phyloP scores from a whole-genome alignment of 2,888 invertebrate species.

The Diogma glabrata region DNA sequence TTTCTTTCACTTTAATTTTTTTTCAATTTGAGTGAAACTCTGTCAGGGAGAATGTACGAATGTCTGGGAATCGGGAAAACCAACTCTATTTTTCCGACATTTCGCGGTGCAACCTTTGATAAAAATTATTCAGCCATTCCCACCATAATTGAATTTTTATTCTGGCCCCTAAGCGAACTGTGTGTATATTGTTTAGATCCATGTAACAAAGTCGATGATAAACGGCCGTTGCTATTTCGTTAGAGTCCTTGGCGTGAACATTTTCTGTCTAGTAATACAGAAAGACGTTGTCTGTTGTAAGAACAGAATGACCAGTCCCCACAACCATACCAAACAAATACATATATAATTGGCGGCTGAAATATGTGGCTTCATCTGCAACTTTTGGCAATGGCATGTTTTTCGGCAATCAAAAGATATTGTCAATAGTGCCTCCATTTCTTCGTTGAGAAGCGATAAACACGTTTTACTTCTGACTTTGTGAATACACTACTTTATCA shows the following conservation, averaged over 20 bases:
- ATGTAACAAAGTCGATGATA: not conserved
- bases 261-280: not conserved
- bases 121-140: not conserved
- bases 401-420: conserved; percentile 1
- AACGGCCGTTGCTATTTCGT: not conserved
- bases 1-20: too few relatives aligned
- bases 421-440: not conserved
- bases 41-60: too few relatives aligned
- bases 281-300: not conserved
- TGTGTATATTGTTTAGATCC: not conserved
- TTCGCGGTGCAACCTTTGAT: too few relatives aligned
- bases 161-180: not conserved
- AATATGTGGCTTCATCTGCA: not conserved
- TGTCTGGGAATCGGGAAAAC: too few relatives aligned
- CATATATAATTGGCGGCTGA: not conserved
- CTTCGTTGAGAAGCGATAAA: too few relatives aligned
- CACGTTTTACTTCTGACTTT: too few relatives aligned
- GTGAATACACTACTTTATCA: too few relatives aligned
- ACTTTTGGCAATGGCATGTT: not conserved
- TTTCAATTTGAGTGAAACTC: too few relatives aligned
- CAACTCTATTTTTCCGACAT: too few relatives aligned
- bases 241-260: not conserved
- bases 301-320: not conserved
- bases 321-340: not conserved
- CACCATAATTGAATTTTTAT: not conserved